Evolutionary conservation across 1,140 invertebrate species (phyloP).

Genomic region (Cataglyphis hispanica): DNA sequence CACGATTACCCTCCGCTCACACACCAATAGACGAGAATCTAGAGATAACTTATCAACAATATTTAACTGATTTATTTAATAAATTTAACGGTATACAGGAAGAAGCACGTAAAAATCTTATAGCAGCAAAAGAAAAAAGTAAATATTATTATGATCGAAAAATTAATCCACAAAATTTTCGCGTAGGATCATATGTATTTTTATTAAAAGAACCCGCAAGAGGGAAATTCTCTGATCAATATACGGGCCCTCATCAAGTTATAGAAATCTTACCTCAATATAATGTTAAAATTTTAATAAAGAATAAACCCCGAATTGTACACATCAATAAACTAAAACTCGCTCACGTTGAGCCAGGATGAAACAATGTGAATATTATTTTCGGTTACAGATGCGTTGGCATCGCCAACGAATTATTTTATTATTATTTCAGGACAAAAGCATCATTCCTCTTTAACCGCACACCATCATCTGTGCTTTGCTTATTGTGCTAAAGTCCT

Average conservation of each 20-base stretch:
- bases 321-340: too few species aligned
- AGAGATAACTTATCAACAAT: neutral
- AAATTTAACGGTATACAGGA: slow-evolving; percentile 35
- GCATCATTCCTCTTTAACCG: too few species aligned
- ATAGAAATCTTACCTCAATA: slow-evolving; percentile 40
- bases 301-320: neutral
- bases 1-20: neutral
- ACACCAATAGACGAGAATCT: too few species aligned
- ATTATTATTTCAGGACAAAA: too few species aligned
- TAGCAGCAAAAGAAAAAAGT: slow-evolving; percentile 55
- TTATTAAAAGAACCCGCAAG: slow-evolving; percentile 27
- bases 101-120: slow-evolving; percentile 37
- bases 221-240: slow-evolving; percentile 28
- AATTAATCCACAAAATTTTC: slow-evolving; percentile 33
- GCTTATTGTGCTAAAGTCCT: too few species aligned
- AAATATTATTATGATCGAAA: slow-evolving; percentile 66
- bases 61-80: neutral
- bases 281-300: slow-evolving; percentile 29
- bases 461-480: too few species aligned
- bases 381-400: too few species aligned
- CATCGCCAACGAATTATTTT: too few species aligned
- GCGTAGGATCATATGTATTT: neutral
- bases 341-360: too few species aligned
- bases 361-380: too few species aligned
- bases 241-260: slow-evolving; percentile 43